Evolutionary conservation across 2,888 invertebrate genomes (phyloP).

Genomic region (Heterodera filipjevi): DNA sequence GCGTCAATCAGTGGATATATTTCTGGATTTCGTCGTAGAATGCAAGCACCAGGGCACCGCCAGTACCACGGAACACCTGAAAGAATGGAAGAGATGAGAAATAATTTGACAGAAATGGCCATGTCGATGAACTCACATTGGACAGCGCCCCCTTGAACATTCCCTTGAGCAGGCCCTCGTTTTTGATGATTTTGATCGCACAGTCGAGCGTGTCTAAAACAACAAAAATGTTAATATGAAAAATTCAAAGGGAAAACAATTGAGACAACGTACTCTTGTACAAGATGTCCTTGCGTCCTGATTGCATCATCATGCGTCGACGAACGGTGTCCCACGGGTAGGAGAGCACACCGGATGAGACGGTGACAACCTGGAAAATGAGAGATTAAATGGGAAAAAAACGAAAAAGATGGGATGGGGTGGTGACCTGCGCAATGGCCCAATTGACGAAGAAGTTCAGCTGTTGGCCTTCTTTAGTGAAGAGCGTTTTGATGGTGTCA

Average conservation of each 20-base stretch:
- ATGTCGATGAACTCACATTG: too few relatives aligned
- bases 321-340: too few relatives aligned
- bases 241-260: too few relatives aligned
- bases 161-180: slow-evolving; percentile 76
- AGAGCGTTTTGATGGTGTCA: slow-evolving; percentile 89
- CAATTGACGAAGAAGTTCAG: slow-evolving; percentile 87
- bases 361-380: slow-evolving; percentile 72
- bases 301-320: too few relatives aligned
- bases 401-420: not conserved
- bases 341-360: slow-evolving; percentile 87
- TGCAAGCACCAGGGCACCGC: slow-evolving; percentile 89
- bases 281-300: slow-evolving; percentile 76
- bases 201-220: slow-evolving; percentile 79
- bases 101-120: too few relatives aligned
- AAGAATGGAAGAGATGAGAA: too few relatives aligned
- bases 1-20: not conserved
- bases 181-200: slow-evolving; percentile 77
- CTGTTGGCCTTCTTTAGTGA: slow-evolving; percentile 84
- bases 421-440: slow-evolving; percentile 71
- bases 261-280: slow-evolving; percentile 80
- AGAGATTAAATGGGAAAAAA: not conserved
- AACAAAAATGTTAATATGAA: not conserved
- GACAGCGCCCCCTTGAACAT: slow-evolving; percentile 79
- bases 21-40: slow-evolving; percentile 71
- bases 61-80: slow-evolving; percentile 77